These are phyloP conservation scores for Clarias macrocephalus DNA, from an alignment of 2,113 vertebrate species.

Conservation along the genomic window DNA sequence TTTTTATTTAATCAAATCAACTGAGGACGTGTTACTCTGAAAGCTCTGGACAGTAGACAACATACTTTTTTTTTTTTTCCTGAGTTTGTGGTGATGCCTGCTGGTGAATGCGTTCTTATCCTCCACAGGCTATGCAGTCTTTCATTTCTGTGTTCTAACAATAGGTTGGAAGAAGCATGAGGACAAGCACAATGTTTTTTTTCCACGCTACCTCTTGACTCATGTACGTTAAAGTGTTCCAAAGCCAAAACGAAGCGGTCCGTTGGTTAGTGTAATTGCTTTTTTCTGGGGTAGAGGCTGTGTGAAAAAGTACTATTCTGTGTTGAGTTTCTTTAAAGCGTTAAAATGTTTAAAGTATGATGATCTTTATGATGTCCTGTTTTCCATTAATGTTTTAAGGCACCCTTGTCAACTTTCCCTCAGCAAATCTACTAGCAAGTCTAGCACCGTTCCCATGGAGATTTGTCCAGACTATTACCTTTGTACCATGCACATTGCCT, in stretches of 20 bases:
- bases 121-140: conserved; percentile 21
- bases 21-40: neutral
- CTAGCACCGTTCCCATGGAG: neutral
- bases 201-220: conserved; percentile 50
- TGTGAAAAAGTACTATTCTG: neutral
- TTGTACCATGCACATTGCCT: neutral
- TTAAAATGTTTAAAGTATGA: neutral
- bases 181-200: conserved; percentile 42
- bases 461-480: neutral
- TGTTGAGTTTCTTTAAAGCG: neutral
- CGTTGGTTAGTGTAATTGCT: neutral
- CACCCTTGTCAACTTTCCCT: neutral
- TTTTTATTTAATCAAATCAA: conserved; percentile 4
- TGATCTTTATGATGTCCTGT: neutral
- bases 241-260: conserved; percentile 34
- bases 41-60: neutral
- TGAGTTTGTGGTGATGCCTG: conserved; percentile 6
- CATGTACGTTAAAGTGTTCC: conserved; percentile 40
- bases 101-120: conserved; percentile 12
- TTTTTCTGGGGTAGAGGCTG: conserved; percentile 11
- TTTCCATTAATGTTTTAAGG: conserved; percentile 13
- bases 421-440: neutral
- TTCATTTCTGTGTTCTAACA: neutral
- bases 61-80: too few species aligned
- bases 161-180: conserved; percentile 24